These are phyloP conservation scores for Podarcis lilfordi DNA, from an alignment of 2,797 vertebrate species.

Conservation along the genomic window DNA sequence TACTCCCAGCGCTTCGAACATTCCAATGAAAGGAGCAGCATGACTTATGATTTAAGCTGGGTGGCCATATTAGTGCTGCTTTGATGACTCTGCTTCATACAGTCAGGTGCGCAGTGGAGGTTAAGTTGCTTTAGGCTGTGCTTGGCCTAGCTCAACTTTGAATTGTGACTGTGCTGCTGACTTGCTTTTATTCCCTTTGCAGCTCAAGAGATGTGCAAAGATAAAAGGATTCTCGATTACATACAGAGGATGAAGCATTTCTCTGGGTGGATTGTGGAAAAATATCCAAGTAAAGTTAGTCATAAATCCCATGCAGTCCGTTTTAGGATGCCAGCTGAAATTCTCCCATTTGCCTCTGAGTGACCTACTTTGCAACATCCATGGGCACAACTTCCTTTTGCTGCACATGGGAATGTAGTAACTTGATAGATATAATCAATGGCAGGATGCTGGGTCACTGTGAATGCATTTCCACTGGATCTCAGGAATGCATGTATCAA, in stretches of 20 bases:
- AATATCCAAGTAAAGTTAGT: constrained; percentile 56
- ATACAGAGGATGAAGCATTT: constrained; percentile 42
- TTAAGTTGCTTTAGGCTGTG: constrained; percentile 63
- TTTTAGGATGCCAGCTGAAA: constrained; percentile 43
- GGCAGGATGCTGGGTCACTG: constrained; percentile 16
- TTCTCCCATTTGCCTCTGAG: constrained; percentile 33
- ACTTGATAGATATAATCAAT: background rate
- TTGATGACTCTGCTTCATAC: constrained; percentile 44
- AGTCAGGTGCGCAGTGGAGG: constrained; percentile 36
- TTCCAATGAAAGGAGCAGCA: background rate
- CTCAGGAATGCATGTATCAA: background rate
- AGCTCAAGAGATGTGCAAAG: constrained; percentile 50
- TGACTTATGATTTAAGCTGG: background rate
- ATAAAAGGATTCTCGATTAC: constrained; percentile 53
- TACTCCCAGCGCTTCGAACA: background rate
- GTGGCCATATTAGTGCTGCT: constrained; percentile 1
- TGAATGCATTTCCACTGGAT: background rate
- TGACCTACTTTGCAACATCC: constrained; percentile 52
- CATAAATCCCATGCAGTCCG: constrained; percentile 28
- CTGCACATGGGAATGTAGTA: background rate
- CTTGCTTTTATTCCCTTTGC: constrained; percentile 56
- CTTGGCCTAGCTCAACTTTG: constrained; percentile 46
- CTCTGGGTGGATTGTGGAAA: constrained; percentile 50
- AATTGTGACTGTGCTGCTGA: constrained; percentile 43
- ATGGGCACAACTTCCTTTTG: constrained; percentile 41